These are phyloP conservation scores for Ditylenchus dipsaci DNA, from an alignment of 1,140 invertebrate species.

Conservation along the genomic window DNA sequence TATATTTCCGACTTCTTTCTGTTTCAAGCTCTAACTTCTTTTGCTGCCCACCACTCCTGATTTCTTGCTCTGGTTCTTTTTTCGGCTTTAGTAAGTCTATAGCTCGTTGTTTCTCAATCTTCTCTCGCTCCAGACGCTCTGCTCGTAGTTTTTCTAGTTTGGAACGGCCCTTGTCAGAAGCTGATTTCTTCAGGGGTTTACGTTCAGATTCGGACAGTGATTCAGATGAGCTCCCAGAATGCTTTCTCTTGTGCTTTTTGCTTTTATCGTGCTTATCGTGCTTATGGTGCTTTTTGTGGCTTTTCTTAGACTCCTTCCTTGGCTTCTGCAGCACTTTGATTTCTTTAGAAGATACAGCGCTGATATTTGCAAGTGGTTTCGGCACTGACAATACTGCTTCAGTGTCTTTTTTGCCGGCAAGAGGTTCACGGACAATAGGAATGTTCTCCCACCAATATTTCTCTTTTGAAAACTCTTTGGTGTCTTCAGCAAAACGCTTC, in stretches of 20 bases:
- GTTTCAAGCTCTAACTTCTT: conserved; percentile 16
- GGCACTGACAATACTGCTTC: background rate
- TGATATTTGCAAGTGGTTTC: background rate
- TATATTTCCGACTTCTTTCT: conserved; percentile 68
- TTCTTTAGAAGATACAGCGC: background rate
- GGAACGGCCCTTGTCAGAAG: conserved; percentile 51
- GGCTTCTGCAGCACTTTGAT: conserved; percentile 4
- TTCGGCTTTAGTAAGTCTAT: conserved; percentile 10
- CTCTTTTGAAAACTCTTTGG: conserved; percentile 69
- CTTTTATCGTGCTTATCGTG: background rate
- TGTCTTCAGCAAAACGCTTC: conserved; percentile 89
- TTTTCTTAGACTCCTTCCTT: conserved; percentile 41
- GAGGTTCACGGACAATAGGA: conserved; percentile 18
- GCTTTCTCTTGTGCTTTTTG: background rate
- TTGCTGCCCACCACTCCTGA: conserved; percentile 50
- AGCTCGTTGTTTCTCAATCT: conserved; percentile 67
- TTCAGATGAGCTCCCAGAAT: background rate
- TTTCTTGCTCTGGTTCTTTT: conserved; percentile 4
- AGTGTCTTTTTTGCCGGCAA: background rate
- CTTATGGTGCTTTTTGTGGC: conserved; percentile 53
- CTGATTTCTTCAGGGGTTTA: conserved; percentile 14
- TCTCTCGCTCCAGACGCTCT: conserved; percentile 44
- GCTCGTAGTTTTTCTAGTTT: conserved; percentile 70
- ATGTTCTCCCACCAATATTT: conserved; percentile 50
- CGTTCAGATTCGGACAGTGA: background rate